Base-by-base conservation (phyloP, 2,888 invertebrate species). In the Spisula subtruncata region DNA sequence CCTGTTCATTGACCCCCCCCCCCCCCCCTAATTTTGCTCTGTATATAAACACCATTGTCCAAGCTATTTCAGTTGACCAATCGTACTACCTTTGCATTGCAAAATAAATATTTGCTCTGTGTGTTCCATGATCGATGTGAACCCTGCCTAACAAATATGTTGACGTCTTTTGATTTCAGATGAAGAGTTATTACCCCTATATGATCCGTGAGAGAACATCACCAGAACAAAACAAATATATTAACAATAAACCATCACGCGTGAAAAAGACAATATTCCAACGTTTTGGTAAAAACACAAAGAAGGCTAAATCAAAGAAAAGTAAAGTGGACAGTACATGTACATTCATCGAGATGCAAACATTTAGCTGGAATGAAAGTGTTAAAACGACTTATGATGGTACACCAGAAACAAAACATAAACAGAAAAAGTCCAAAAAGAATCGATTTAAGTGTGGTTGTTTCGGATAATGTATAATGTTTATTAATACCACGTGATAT, bases 141-240 rank as follows among this genome's bases (percentile, higher is more conserved):
- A 41, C 8, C 4, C 8, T 41, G 41, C 8, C 41, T 41, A 5
- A 41, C 41, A 41, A 41, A 41, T 41, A 41, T 41, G 1, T 79
- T 25, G 46, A 46, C 48, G 1, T 0, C 12, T 48, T 51, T 46
- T 48, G 25, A n/a, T 48, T 90, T 16, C 87, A 95, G 95, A 95
- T 95, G 95, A 94, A 94, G 80, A 95, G 95, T 83, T 95, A 94
- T 83, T 93, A 95, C 80, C 95, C 94, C 6, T 92, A 94, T 81
- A 93, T 94, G 93, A 92, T 94, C 6, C 88, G 94, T 8, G 81
- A 84, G 46, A 85, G 84, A 20, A 35, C 87, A 25, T 35, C 75
- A 5, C 14, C 29, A 10, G 75, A 16, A 32, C 75, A 32, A 14
- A 18, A 29, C 25, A 75, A 32, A 18, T 12, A 12, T 32, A 14